Base-by-base conservation (phyloP, 2,797 vertebrate genomes). In the Pogonophryne albipinna region DNA sequence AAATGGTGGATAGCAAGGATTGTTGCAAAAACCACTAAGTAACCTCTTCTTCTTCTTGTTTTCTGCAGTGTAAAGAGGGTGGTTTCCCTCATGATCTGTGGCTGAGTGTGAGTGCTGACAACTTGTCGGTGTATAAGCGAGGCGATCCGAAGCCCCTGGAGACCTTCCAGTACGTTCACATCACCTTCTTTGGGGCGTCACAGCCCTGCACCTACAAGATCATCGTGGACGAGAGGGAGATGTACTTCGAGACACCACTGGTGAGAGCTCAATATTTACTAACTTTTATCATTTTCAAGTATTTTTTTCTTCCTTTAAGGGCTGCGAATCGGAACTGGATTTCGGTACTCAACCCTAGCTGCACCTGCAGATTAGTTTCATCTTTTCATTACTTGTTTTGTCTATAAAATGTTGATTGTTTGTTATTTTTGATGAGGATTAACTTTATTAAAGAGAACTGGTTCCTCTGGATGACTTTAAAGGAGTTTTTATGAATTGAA, bases 51-150 rank as follows among this genome's bases (percentile, higher is more conserved):
- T 63, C 16, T 49, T 34, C 2, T 47, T 52, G 13, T 51, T 27
- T 53, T 66, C 71, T 84, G 41, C 82, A 98, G 97, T 98, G 97
- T 92, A 98, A 97, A 89, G 97, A 98, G 71, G 97, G 97, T 0
- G 97, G 97, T 20, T 98, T 98, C 87, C 97, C 97, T 79, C 97
- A 97, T 64, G 97, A 98, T 66, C 95, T 98, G 78, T 98, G 97
- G 97, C 92, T 98, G 78, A 92, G 96, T 0, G 97, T 98, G 84
- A 98, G 97, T 49, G 96, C 97, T 17, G 97, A 97, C 70, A 98
- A 97, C 0, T 93, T 98, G 71, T 98, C 97, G 0, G 94, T 98
- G 75, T 98, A 98, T 78, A 98, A 98, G 88, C 91, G 97, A 52
- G 97, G 97, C 3, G 97, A 98, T 34, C 95, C 97, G 42, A 97